Conservation (phyloP, 2,797 vertebrate genomes). For the Cuculus canorus region DNA sequence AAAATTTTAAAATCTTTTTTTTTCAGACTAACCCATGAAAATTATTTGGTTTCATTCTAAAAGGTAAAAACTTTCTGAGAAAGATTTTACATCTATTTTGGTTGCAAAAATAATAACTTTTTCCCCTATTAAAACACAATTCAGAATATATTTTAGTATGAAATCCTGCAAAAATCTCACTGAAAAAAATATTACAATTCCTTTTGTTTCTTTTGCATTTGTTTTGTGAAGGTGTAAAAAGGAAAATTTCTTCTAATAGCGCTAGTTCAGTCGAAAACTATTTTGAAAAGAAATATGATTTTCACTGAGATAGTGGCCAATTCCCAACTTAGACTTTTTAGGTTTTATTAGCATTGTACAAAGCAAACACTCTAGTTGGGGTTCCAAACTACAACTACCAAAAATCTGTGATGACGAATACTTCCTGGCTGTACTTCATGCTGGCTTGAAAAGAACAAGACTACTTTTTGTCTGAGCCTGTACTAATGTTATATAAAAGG, state of each 20-base stretch:
- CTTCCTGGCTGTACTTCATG: constrained; percentile 53
- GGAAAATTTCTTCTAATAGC: background rate
- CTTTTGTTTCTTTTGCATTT: constrained; percentile 4
- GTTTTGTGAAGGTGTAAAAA: background rate
- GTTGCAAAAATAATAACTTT: background rate
- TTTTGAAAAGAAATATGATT: background rate
- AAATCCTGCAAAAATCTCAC: background rate
- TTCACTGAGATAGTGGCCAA: background rate
- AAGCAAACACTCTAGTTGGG: constrained; percentile 32
- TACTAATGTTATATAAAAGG: constrained; percentile 27
- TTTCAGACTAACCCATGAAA: background rate
- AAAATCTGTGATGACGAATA: constrained; percentile 54
- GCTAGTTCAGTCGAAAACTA: background rate
- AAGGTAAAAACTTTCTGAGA: background rate
- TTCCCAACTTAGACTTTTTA: background rate
- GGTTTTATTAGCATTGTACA: background rate
- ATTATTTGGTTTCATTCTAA: background rate
- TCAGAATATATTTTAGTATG: background rate
- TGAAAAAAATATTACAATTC: background rate
- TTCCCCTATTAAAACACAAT: background rate
- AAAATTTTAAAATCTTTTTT: background rate
- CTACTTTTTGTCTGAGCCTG: constrained; percentile 53
- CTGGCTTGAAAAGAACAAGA: constrained; percentile 46
- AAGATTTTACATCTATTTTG: background rate
- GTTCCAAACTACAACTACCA: constrained; percentile 59